Evolutionary conservation across 2,888 invertebrate species (phyloP).

Genomic region (Dorcus parallelipipedus): DNA sequence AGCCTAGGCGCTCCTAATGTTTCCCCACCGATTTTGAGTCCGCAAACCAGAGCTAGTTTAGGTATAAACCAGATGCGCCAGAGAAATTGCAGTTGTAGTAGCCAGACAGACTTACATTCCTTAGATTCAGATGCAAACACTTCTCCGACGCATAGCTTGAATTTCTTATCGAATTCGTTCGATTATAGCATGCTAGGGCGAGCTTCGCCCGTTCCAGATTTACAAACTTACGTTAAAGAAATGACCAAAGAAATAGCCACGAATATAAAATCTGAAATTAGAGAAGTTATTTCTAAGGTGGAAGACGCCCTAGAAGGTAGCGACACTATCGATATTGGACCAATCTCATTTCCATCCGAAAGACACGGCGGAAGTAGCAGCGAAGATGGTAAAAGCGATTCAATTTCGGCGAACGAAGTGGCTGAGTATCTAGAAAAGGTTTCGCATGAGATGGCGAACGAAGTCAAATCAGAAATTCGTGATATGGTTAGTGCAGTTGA

Average conservation of each 20-base stretch:
- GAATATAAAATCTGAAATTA: slow-evolving; percentile 77
- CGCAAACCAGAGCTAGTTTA: slow-evolving; percentile 62
- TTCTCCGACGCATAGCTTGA: slow-evolving; percentile 51
- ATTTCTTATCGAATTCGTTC: slow-evolving; percentile 49
- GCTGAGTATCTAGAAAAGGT: slow-evolving; percentile 76
- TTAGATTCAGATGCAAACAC: slow-evolving; percentile 54
- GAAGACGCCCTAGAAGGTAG: slow-evolving; percentile 74
- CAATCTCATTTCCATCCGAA: slow-evolving; percentile 35
- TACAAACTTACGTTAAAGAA: slow-evolving; percentile 73
- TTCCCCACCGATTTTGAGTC: slow-evolving; percentile 57
- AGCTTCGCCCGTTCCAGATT: slow-evolving; percentile 56
- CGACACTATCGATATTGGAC: slow-evolving; percentile 55
- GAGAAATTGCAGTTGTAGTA: slow-evolving; percentile 66
- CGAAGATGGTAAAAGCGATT: slow-evolving; percentile 64
- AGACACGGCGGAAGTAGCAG: slow-evolving; percentile 49
- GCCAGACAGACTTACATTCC: slow-evolving; percentile 69
- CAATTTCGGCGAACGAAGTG: slow-evolving; percentile 71
- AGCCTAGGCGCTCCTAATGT: slow-evolving; percentile 56
- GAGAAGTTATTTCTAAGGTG: slow-evolving; percentile 75
- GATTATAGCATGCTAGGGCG: slow-evolving; percentile 58
- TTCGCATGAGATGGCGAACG: slow-evolving; percentile 74
- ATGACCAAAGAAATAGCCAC: slow-evolving; percentile 76
- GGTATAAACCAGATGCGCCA: slow-evolving; percentile 52
- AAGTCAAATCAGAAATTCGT: slow-evolving; percentile 74
- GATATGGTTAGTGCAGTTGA: slow-evolving; percentile 73